Percentiles rank a stretch among this genome's conserved stretches.
Evolutionary conservation across 2,113 vertebrate genomes (phyloP).

Genomic region (Leucosticte australis): DNA sequence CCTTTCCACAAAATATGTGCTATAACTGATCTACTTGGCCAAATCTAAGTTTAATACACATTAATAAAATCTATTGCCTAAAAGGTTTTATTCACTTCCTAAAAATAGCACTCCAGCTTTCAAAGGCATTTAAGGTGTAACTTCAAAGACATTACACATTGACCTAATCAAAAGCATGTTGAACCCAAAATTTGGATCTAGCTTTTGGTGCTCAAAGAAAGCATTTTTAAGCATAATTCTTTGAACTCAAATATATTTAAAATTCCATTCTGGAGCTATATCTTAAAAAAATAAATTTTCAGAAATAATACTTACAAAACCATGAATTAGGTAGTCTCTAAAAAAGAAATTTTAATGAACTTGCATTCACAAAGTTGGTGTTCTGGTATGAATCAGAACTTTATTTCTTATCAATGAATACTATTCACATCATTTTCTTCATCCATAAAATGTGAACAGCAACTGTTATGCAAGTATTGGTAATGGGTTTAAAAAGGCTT

Average conservation of each 20-base stretch:
- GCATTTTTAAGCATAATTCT: neutral
- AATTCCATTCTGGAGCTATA: neutral
- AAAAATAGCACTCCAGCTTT: neutral
- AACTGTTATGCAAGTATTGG: neutral
- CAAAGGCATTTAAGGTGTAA: neutral
- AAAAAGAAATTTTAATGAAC: neutral
- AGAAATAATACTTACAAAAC: neutral
- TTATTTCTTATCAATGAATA: neutral
- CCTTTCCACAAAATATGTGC: rapidly evolving
- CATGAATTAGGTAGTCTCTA: neutral
- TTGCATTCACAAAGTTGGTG: neutral
- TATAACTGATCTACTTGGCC: neutral
- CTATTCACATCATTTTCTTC: rapidly evolving
- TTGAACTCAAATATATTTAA: neutral
- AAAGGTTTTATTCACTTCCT: neutral
- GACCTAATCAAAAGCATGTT: neutral
- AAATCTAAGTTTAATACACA: neutral
- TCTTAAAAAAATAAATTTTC: neutral
- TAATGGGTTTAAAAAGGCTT: neutral
- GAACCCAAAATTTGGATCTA: neutral
- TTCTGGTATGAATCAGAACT: neutral
- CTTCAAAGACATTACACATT: neutral
- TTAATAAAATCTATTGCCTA: neutral
- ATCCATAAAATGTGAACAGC: neutral
- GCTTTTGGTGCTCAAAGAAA: neutral